Conservation (phyloP, 1,140 invertebrate genomes). For the Neodiprion pinetum region DNA sequence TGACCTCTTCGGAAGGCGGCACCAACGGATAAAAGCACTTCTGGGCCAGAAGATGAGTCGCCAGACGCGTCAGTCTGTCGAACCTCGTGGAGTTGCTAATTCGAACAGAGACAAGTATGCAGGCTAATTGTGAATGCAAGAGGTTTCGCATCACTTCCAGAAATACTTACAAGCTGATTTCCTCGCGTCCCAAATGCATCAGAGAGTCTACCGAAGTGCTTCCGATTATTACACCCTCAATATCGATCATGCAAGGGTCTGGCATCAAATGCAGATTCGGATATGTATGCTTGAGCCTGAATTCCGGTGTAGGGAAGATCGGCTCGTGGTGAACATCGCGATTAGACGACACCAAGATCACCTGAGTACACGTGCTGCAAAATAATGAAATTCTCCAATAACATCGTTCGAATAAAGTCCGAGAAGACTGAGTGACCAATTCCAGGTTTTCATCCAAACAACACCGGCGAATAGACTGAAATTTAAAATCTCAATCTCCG, state of each 20-base stretch:
- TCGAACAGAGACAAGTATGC: constrained; percentile 27
- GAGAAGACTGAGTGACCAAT: constrained; percentile 24
- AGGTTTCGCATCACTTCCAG: neutral
- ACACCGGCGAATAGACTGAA: neutral
- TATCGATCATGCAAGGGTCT: constrained; percentile 81
- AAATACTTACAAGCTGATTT: constrained; percentile 75
- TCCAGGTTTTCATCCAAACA: neutral
- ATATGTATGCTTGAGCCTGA: constrained; percentile 60
- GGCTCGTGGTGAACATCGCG: constrained; percentile 79
- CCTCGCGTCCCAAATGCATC: constrained; percentile 79
- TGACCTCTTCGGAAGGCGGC: constrained; percentile 72
- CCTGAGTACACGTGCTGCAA: constrained; percentile 70
- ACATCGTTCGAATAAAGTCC: constrained; percentile 20
- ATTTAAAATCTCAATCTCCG: neutral
- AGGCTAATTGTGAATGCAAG: neutral
- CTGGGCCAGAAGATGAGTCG: constrained; percentile 79
- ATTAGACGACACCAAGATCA: constrained; percentile 77
- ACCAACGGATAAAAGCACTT: constrained; percentile 83
- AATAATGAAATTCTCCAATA: constrained; percentile 17
- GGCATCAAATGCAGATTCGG: constrained; percentile 71
- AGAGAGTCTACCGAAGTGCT: constrained; percentile 84
- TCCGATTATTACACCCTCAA: constrained; percentile 79
- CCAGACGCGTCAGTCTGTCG: constrained; percentile 75
- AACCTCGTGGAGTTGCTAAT: constrained; percentile 45
- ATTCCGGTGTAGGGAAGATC: constrained; percentile 85